phyloP scores from a whole-genome alignment of 2,113 vertebrate genomes.

The Dipodomys stephensi region DNA sequence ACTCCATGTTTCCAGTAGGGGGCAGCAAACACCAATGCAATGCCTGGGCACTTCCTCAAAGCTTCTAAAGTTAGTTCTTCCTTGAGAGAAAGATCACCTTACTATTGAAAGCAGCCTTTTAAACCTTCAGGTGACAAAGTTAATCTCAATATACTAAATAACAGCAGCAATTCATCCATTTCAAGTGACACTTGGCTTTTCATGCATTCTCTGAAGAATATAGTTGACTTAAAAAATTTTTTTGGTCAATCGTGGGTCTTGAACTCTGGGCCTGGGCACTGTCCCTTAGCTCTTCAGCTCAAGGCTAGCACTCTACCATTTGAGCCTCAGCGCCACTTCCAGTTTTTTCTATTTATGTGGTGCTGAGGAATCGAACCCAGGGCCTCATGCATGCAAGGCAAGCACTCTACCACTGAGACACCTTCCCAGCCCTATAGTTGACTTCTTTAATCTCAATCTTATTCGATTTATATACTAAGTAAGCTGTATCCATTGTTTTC shows the following conservation, averaged over 20 bases:
- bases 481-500: background rate
- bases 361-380: too few species aligned
- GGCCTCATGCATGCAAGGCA: too few species aligned
- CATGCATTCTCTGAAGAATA: background rate
- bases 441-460: constrained; percentile 1
- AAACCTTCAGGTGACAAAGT: background rate
- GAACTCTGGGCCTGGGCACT: too few species aligned
- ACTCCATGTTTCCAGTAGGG: constrained; percentile 63
- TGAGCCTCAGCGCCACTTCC: too few species aligned
- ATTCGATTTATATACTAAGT: background rate
- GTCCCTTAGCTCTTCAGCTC: too few species aligned
- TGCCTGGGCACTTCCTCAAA: background rate
- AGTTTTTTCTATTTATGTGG: too few species aligned
- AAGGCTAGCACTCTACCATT: too few species aligned
- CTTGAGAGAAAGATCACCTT: background rate
- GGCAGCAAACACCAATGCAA: constrained; percentile 62
- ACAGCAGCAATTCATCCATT: background rate
- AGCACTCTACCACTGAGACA: too few species aligned
- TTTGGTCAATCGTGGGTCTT: too few species aligned
- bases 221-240: too few species aligned
- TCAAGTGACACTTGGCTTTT: constrained; percentile 30
- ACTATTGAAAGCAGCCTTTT: too few species aligned
- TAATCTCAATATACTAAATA: background rate
- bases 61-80: background rate
- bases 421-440: background rate